Percentiles rank a stretch among this genome's conserved stretches.
Conservation (phyloP, 2,797 vertebrate species). For the Sciurus carolinensis region DNA sequence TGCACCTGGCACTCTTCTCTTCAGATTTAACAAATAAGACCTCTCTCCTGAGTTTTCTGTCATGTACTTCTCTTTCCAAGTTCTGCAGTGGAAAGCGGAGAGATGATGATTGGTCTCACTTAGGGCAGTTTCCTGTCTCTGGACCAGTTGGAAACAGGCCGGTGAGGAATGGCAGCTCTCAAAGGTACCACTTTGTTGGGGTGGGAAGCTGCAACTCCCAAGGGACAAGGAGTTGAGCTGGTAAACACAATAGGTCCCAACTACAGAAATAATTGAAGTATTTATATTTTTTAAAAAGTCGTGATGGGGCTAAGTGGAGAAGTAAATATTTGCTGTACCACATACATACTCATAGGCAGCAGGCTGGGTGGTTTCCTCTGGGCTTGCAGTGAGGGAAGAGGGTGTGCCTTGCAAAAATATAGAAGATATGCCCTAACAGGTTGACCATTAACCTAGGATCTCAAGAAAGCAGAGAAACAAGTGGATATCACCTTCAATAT, state of each 20-base stretch:
- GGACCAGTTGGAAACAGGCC: neutral
- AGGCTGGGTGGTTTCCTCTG: neutral
- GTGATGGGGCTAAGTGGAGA: no score
- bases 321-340: neutral
- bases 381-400: neutral
- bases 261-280: neutral
- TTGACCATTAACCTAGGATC: neutral
- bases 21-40: neutral
- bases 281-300: neutral
- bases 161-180: neutral
- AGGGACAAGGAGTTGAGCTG: neutral
- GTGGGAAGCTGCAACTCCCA: neutral
- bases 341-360: neutral
- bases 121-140: neutral
- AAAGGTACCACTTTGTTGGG: neutral
- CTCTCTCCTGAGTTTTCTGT: neutral
- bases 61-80: neutral
- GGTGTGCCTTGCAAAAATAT: neutral
- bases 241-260: neutral
- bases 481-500: neutral
- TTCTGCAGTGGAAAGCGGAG: neutral
- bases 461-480: constrained; percentile 36
- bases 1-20: neutral
- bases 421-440: neutral
- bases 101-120: neutral